Evolutionary conservation across 1,140 invertebrate species (phyloP).

Genomic region (Micrasema minimum): DNA sequence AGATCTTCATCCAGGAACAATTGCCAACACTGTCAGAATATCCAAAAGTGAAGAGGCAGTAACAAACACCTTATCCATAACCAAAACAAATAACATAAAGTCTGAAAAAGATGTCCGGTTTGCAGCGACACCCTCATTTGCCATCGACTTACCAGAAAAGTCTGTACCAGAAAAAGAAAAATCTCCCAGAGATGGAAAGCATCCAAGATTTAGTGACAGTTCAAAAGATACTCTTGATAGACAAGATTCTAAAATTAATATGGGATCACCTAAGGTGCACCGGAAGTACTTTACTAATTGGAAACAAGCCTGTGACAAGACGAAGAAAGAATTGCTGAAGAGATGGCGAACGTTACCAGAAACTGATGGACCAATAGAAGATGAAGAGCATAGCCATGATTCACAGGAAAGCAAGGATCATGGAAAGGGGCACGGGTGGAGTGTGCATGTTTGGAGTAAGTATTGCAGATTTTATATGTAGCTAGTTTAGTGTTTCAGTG

Average conservation of each 20-base stretch:
- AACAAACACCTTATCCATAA: slow-evolving; percentile 21
- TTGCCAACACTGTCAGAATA: slow-evolving; percentile 37
- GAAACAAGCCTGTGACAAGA: slow-evolving; percentile 76
- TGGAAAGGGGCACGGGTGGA: slow-evolving; percentile 68
- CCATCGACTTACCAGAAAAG: slow-evolving; percentile 41
- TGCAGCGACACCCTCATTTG: slow-evolving; percentile 10
- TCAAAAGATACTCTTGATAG: slow-evolving; percentile 42
- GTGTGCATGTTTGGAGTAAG: slow-evolving; percentile 79
- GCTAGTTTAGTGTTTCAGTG: no score
- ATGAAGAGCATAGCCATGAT: slow-evolving; percentile 57
- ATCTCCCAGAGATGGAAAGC: slow-evolving; percentile 25
- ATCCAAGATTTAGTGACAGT: slow-evolving; percentile 1
- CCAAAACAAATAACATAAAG: slow-evolving; percentile 56
- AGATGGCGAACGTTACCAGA: slow-evolving; percentile 75
- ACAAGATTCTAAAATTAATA: slow-evolving; percentile 50
- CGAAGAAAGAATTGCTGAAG: slow-evolving; percentile 75
- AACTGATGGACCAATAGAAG: slow-evolving; percentile 58
- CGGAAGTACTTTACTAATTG: slow-evolving; percentile 76
- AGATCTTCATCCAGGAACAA: slow-evolving; percentile 53
- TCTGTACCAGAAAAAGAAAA: slow-evolving; percentile 39
- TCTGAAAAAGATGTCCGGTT: slow-evolving; percentile 57
- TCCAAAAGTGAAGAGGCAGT: slow-evolving; percentile 51
- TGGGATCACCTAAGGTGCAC: slow-evolving; percentile 69
- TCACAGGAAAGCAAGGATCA: slow-evolving; percentile 54
- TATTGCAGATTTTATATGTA: no score